Conservation (phyloP, 1,140 invertebrate species). For the Bacillus rossius region DNA sequence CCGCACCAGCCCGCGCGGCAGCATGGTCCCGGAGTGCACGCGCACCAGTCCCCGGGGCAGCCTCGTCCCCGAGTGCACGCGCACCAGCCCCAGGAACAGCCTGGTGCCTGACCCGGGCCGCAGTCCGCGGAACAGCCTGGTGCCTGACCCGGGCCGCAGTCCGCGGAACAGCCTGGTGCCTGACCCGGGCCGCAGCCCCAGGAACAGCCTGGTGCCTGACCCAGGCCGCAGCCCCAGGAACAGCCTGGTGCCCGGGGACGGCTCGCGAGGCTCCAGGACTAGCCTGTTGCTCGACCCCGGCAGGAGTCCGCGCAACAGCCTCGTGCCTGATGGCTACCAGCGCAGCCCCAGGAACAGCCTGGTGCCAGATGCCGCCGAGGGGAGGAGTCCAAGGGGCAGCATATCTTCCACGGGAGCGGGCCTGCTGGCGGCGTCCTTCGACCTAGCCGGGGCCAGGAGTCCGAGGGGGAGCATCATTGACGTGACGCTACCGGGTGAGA, state of each 20-base stretch:
- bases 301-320: conserved; percentile 41
- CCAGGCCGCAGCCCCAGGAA: conserved; percentile 32
- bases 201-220: conserved; percentile 19
- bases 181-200: no score
- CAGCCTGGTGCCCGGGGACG: conserved; percentile 34
- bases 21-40: conserved; percentile 26
- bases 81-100: not conserved
- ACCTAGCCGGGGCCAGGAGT: conserved; percentile 33
- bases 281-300: conserved; percentile 21
- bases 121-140: not conserved
- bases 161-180: conserved; percentile 28
- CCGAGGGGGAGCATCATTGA: conserved; percentile 51
- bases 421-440: no score
- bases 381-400: conserved; percentile 27
- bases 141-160: conserved; percentile 27
- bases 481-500: no score
- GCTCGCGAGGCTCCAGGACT: conserved; percentile 16
- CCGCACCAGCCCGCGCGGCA: conserved; percentile 32
- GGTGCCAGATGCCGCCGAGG: conserved; percentile 44
- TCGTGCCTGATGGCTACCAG: conserved; percentile 43
- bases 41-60: conserved; percentile 42
- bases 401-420: no score
- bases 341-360: conserved; percentile 57
- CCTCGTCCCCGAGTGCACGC: conserved; percentile 31
- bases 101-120: not conserved